A percentile compares a stretch with the other conserved stretches of the same genome.
phyloP scores from a whole-genome alignment of 2,113 vertebrate species.

The Pitta sordida region DNA sequence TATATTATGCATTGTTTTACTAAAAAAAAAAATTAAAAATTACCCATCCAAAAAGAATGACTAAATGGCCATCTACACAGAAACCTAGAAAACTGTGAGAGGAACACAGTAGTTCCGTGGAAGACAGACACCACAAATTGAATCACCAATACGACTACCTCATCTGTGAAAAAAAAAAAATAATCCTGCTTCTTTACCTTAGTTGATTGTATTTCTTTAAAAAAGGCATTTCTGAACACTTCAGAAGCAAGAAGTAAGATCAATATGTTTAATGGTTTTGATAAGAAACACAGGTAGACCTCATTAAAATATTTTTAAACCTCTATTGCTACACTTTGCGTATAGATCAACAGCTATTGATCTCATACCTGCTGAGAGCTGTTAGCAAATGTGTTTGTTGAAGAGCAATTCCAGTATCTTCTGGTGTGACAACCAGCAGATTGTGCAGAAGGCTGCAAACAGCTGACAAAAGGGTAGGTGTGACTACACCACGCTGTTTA shows the following conservation, averaged over 20 bases:
- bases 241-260: not conserved
- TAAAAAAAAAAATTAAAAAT: not conserved
- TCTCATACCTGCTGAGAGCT: conserved; percentile 81
- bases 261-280: not conserved
- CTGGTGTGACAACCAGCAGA: conserved; percentile 80
- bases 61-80: not conserved
- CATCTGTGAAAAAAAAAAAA: not conserved
- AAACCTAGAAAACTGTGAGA: not conserved
- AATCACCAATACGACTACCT: not conserved
- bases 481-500: conserved; percentile 78
- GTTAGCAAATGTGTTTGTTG: conserved; percentile 75
- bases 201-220: not conserved
- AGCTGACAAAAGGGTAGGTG: conserved; percentile 84
- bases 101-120: not conserved
- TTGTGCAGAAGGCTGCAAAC: conserved; percentile 86
- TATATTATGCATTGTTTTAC: not conserved
- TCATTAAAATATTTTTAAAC: not conserved
- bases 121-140: not conserved
- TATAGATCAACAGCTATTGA: not conserved
- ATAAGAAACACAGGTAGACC: not conserved
- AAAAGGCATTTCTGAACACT: not conserved
- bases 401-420: conserved; percentile 81
- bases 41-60: not conserved
- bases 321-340: not conserved
- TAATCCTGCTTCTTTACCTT: not conserved